phyloP scores from a whole-genome alignment of 2,113 vertebrate species.

The Thermophis baileyi region DNA sequence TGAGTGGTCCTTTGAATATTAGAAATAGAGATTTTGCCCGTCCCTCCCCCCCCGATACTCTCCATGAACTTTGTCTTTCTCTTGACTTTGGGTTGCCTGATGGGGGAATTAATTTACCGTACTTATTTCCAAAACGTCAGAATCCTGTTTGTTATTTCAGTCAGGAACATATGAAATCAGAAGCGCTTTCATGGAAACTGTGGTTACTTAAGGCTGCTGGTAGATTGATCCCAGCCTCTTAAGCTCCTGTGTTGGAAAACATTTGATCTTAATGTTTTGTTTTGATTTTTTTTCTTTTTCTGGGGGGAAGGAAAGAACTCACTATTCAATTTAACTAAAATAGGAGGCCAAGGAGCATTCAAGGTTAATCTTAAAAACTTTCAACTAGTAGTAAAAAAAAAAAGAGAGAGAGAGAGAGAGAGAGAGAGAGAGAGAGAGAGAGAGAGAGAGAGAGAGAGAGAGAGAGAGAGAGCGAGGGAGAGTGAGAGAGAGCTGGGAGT shows the following conservation, averaged over 20 bases:
- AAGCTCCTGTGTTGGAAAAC: background rate
- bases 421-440: background rate
- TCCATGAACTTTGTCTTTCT: background rate
- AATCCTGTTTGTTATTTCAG: background rate
- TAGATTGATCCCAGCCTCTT: constrained; percentile 4
- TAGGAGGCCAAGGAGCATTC: background rate
- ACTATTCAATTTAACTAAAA: background rate
- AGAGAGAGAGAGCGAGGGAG: background rate
- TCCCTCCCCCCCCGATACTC: background rate
- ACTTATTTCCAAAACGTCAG: constrained; percentile 9
- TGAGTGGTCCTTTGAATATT: background rate
- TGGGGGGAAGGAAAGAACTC: background rate
- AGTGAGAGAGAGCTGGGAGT: background rate
- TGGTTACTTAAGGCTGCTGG: constrained; percentile 18
- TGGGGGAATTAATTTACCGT: constrained; percentile 22
- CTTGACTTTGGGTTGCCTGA: constrained; percentile 18
- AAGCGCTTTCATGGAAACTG: background rate
- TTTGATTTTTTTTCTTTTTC: background rate
- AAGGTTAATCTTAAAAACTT: constrained; percentile 1
- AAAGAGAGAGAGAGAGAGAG: background rate
- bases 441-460: background rate
- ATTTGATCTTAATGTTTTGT: background rate
- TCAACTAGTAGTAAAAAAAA: constrained; percentile 6
- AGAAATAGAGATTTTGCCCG: background rate
- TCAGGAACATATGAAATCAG: constrained; percentile 10